Conservation (phyloP, 2,797 vertebrate genomes). For the Ctenosaura bakeri region DNA sequence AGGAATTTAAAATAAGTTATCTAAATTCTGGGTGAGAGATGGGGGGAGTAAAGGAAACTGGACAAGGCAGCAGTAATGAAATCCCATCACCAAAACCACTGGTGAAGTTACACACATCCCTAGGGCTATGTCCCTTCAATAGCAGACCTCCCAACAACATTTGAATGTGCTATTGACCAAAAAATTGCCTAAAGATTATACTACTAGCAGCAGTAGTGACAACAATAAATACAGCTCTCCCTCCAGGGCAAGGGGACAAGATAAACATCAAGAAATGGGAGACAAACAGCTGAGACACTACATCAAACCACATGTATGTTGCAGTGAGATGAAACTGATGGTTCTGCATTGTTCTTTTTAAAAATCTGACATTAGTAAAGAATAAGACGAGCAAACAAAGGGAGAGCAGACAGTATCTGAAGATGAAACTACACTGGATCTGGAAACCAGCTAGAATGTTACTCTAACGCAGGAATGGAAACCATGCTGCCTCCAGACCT, state of each 20-base stretch:
- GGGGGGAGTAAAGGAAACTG: background rate
- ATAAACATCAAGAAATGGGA: background rate
- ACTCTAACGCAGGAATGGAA: background rate
- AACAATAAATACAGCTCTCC: background rate
- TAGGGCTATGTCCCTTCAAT: background rate
- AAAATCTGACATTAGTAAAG: background rate
- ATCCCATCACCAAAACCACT: background rate
- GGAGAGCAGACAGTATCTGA: background rate
- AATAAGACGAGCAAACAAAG: background rate
- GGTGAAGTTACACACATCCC: no score
- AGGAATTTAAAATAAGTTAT: conserved; percentile 27
- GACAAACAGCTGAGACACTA: background rate
- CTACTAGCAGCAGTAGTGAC: background rate
- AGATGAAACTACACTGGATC: background rate
- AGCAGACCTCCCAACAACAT: background rate
- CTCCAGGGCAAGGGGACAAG: background rate
- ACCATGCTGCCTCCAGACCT: no score
- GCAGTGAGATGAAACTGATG: background rate
- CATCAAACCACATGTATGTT: background rate
- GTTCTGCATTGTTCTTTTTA: background rate
- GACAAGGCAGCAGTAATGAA: background rate
- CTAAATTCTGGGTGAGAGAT: background rate
- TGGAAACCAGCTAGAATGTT: conserved; percentile 12
- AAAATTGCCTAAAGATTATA: background rate
- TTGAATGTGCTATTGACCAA: background rate